Base-by-base conservation (phyloP, 2,113 vertebrate species). In the Daubentonia madagascariensis region DNA sequence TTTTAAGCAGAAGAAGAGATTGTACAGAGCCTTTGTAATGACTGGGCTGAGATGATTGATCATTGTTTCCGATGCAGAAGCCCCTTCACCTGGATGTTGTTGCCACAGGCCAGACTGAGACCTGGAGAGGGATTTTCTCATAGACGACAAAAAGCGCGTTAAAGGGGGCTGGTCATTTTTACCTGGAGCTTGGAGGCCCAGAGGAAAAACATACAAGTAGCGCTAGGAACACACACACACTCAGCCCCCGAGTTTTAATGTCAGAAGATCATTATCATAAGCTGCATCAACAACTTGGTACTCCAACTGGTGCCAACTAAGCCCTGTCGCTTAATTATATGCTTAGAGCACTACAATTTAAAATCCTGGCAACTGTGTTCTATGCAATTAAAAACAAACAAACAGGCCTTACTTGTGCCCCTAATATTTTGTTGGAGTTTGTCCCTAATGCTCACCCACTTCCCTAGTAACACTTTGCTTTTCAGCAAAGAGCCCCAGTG, bases 381-480 rank as follows among this genome's bases (percentile, higher is more conserved):
- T 54, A 13, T 48, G 94, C 73, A 94, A 96, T 96, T 96, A 97
- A 83, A 97, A 96, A 75, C 72, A 85, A 85, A 93, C 40, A 61
- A 89, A 95, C 87, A 80, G 54, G 54, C 37, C 65, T 96, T 68
- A 5, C 54, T 73, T 30, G 28, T 6, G 17, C 72, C 91, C 70
- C 63, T 96, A 35, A 83, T 75, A 59, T 76, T 94, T 59, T 68
- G 78, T 70, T 32, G 28, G 75, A 43, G 45, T 75, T 70, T 43
- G 59, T 48, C 37, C 20, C 43, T 57, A 50, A 85, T 50, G 8
- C 40, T 81, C 76, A 67, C 18, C 17, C 30, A 25, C 35, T 11
- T 65, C 11, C n/a, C 40, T 50, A 18, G 25, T 61, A 67, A 93
- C 43, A 59, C 35, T 61, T 37, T 25, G 85, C 12, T 87, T 72